Base-by-base conservation (phyloP, 2,113 vertebrate species). In the Accipiter cooperii region DNA sequence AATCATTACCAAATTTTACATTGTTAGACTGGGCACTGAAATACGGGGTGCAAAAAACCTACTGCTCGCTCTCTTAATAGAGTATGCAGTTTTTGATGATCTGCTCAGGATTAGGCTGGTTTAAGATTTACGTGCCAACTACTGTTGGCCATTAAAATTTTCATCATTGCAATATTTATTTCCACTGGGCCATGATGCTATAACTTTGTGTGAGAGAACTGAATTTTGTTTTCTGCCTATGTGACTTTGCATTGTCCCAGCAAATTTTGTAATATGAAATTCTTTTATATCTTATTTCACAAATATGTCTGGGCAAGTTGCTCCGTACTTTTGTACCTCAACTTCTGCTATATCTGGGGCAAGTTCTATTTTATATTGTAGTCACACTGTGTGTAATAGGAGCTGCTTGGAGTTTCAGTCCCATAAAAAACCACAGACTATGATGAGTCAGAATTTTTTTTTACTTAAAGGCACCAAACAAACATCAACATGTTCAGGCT, bases 161-260 rank as follows among this genome's bases (percentile, higher is more conserved):
- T 93, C 74, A 69, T 90, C 15, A 10, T 49, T 93, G 58, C 49
- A 76, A 34, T 84, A 82, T 90, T 95, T 96, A 90, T 94, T 94
- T 90, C 69, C 65, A 69, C 40, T 64, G 77, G 65, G 60, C 71
- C 46, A 60, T 46, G 25, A 85, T 76, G 54, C 65, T 78, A 87
- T 61, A 88, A 89, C 93, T 89, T 78, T 87, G 78, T 80, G 84
- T 76, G 78, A 92, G 20, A 92, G 84, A 97, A 90, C 38, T 86
- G 65, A 82, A 78, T 82, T 93, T 89, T 94, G 36, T 89, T 97
- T 96, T 93, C 94, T 92, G 68, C 71, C 34, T 90, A 70, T 73
- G 40, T 91, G 73, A 94, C 89, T 94, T 96, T 90, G 60, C 90
- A 66, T 83, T 94, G 58, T 96, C 60, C 90, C 79, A 89, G 61